phyloP scores from a whole-genome alignment of 1,140 invertebrate species.

The Geopemphigus sp. region DNA sequence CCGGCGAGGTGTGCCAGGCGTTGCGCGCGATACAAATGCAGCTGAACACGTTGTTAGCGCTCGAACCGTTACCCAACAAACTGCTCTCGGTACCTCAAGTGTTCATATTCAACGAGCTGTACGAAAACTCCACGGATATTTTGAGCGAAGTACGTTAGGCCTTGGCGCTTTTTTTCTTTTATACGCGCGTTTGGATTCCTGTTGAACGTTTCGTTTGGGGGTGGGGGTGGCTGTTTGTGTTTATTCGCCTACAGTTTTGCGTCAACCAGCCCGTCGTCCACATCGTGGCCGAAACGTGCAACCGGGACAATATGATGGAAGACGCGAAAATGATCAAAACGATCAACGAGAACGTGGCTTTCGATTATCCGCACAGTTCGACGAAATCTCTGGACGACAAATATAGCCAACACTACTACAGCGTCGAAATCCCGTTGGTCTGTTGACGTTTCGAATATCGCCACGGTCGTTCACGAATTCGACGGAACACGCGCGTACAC shows the following conservation, averaged over 20 bases:
- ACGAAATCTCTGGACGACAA: background rate
- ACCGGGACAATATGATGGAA: background rate
- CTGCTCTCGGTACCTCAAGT: background rate
- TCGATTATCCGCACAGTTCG: slow-evolving; percentile 20
- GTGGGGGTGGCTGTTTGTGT: no score
- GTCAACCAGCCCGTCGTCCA: background rate
- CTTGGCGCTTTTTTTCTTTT: no score
- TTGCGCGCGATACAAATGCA: background rate
- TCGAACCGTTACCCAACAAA: slow-evolving; percentile 2
- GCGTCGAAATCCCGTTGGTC: background rate
- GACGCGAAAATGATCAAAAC: background rate
- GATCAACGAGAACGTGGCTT: slow-evolving; percentile 22
- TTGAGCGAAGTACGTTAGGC: slow-evolving; percentile 8
- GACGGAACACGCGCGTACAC: no score
- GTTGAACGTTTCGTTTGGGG: no score
- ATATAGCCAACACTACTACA: slow-evolving; percentile 15
- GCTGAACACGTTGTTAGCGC: background rate
- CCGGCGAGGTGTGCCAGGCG: background rate
- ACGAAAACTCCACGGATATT: background rate
- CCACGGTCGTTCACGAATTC: no score
- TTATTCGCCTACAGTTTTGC: background rate
- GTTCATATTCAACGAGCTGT: background rate
- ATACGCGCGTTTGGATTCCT: no score
- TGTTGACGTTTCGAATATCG: background rate
- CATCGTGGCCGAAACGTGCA: no score